These are phyloP conservation scores for Mustela nigripes DNA, from an alignment of 2,113 vertebrate genomes.

Conservation along the genomic window DNA sequence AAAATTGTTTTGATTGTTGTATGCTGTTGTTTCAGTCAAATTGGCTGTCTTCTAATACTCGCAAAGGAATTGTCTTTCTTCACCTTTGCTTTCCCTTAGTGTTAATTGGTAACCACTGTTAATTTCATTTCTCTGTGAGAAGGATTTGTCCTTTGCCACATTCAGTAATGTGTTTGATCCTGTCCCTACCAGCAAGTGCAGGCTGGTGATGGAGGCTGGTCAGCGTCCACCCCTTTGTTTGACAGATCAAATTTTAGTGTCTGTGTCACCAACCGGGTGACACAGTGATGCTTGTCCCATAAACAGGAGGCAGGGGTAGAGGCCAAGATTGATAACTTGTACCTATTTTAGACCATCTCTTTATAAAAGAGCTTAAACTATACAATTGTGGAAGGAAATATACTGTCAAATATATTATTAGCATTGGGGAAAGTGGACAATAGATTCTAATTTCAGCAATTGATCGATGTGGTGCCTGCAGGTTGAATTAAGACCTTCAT, in stretches of 20 bases:
- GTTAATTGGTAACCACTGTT: background rate
- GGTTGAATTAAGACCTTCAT: background rate
- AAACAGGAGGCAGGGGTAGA: background rate
- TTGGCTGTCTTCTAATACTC: background rate
- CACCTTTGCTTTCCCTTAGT: background rate
- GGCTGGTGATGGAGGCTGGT: too few relatives aligned
- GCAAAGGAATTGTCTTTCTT: background rate
- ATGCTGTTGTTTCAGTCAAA: slow-evolving; percentile 11
- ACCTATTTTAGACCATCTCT: background rate
- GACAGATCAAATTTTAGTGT: background rate
- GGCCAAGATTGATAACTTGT: background rate
- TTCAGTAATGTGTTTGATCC: background rate
- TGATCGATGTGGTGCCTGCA: background rate
- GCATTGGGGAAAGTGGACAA: background rate
- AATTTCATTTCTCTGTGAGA: background rate
- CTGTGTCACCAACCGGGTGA: background rate
- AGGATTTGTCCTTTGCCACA: background rate
- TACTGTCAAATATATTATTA: background rate
- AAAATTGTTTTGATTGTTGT: background rate
- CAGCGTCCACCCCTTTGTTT: background rate
- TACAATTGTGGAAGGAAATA: background rate
- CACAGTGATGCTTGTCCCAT: background rate
- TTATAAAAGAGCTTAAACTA: background rate
- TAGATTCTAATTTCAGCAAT: background rate
- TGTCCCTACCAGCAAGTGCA: background rate